These are phyloP conservation scores for Zeuzera pyrina DNA, from an alignment of 2,888 invertebrate species.

Conservation along the genomic window DNA sequence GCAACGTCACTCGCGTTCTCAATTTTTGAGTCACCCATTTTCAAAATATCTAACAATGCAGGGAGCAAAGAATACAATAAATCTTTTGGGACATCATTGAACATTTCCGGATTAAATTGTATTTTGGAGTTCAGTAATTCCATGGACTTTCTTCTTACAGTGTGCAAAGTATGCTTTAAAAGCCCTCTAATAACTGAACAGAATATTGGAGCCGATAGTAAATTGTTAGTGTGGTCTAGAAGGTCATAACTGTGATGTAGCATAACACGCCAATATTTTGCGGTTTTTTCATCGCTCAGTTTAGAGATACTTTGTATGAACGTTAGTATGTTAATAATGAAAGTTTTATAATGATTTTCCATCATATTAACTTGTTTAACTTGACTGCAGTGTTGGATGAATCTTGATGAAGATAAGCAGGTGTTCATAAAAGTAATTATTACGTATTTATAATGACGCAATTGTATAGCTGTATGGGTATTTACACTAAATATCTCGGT, in stretches of 20 bases:
- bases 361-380: slow-evolving; percentile 62
- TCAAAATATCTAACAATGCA: slow-evolving; percentile 74
- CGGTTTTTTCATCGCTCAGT: slow-evolving; percentile 74
- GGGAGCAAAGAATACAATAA: slow-evolving; percentile 74
- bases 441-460: slow-evolving; percentile 89
- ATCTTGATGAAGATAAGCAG: slow-evolving; percentile 78
- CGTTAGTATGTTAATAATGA: slow-evolving; percentile 79
- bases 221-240: slow-evolving; percentile 83
- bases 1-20: slow-evolving; percentile 33
- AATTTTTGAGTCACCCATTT: too few species aligned
- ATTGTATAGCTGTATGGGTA: slow-evolving; percentile 79
- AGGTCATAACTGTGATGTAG: slow-evolving; percentile 85
- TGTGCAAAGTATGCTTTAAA: slow-evolving; percentile 77
- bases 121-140: slow-evolving; percentile 89
- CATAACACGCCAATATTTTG: slow-evolving; percentile 88
- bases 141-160: slow-evolving; percentile 85
- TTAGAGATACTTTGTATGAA: slow-evolving; percentile 78
- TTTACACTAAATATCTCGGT: slow-evolving; percentile 76
- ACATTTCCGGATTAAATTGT: slow-evolving; percentile 76
- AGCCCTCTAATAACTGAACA: slow-evolving; percentile 83
- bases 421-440: slow-evolving; percentile 81
- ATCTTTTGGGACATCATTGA: slow-evolving; percentile 61
- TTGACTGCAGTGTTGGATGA: slow-evolving; percentile 77
- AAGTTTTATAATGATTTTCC: slow-evolving; percentile 76
- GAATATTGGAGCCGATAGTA: slow-evolving; percentile 86